Percentiles rank a stretch among this genome's conserved stretches.
Evolutionary conservation across 1,140 invertebrate species (phyloP).

Genomic region (Panagrolaimus sp.): DNA sequence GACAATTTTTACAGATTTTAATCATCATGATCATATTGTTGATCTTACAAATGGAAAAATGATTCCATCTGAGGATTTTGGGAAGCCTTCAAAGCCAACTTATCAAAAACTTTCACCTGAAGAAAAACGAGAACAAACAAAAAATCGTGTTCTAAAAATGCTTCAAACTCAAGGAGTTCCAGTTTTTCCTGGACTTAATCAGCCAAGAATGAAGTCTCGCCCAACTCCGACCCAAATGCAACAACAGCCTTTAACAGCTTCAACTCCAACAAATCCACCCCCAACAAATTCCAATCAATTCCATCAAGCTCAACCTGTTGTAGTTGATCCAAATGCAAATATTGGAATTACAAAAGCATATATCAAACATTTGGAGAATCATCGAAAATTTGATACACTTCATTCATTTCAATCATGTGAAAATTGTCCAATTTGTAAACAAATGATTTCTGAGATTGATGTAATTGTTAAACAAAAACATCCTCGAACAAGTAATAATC

Average conservation of each 20-base stretch:
- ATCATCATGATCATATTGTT: conserved; percentile 5
- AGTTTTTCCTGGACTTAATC: conserved; percentile 19
- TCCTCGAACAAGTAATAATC: not conserved
- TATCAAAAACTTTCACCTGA: conserved; percentile 7
- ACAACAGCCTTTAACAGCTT: not conserved
- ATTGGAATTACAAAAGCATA: conserved; percentile 28
- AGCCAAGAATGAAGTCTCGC: conserved; percentile 7
- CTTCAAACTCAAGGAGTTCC: conserved; percentile 33
- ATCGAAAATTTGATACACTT: conserved; percentile 29
- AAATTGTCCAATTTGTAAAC: conserved; percentile 30
- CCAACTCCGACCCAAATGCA: not conserved
- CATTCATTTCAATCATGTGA: conserved; percentile 30
- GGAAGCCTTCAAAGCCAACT: conserved; percentile 22
- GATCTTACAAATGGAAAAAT: conserved; percentile 13
- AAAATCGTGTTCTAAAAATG: conserved; percentile 29
- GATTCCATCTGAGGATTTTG: not conserved
- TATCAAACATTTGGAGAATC: conserved; percentile 32
- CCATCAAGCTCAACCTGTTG: not conserved
- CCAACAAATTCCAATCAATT: not conserved
- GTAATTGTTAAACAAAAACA: conserved; percentile 1
- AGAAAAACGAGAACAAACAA: conserved; percentile 15
- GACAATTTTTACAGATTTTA: conserved; percentile 5
- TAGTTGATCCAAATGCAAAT: conserved; percentile 20
- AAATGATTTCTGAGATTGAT: conserved; percentile 35
- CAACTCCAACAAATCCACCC: not conserved